These are phyloP conservation scores for Vollenhovia emeryi DNA, from an alignment of 1,140 invertebrate genomes.

Conservation along the genomic window DNA sequence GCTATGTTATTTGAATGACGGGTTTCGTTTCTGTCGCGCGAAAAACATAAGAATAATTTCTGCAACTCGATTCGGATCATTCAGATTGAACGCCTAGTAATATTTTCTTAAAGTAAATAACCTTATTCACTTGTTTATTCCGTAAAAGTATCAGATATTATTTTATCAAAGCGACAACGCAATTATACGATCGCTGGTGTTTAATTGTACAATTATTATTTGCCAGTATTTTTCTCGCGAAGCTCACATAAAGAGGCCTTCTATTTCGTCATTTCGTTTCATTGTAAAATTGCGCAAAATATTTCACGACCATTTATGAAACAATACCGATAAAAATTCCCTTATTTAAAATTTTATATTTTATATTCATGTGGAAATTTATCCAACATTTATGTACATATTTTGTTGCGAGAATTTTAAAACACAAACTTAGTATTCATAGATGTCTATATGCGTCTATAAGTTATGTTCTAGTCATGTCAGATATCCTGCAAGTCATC, in stretches of 20 bases:
- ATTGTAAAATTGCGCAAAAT: not conserved
- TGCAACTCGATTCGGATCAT: not conserved
- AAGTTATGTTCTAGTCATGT: not conserved
- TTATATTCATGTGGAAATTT: slow-evolving; percentile 32
- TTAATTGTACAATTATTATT: slow-evolving; percentile 3
- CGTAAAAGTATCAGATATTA: not conserved
- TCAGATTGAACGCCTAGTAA: not conserved
- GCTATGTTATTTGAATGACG: not conserved
- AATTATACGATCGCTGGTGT: not conserved
- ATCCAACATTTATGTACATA: slow-evolving; percentile 48
- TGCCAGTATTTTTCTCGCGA: slow-evolving; percentile 1
- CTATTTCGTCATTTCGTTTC: not conserved
- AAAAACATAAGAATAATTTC: slow-evolving; percentile 51
- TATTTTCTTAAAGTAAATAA: not conserved
- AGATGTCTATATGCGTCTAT: not conserved
- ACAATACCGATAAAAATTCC: not conserved
- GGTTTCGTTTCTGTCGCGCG: not conserved
- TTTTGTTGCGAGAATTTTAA: slow-evolving; percentile 31
- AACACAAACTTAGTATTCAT: slow-evolving; percentile 29
- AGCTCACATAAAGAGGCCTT: not conserved
- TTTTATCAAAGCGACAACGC: slow-evolving; percentile 1
- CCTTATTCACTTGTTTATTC: not conserved
- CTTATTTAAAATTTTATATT: not conserved
- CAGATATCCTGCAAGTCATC: slow-evolving; percentile 20
- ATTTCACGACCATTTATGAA: slow-evolving; percentile 19